These are phyloP conservation scores for Celastrina argiolus DNA, from an alignment of 2,888 invertebrate genomes.

Conservation along the genomic window DNA sequence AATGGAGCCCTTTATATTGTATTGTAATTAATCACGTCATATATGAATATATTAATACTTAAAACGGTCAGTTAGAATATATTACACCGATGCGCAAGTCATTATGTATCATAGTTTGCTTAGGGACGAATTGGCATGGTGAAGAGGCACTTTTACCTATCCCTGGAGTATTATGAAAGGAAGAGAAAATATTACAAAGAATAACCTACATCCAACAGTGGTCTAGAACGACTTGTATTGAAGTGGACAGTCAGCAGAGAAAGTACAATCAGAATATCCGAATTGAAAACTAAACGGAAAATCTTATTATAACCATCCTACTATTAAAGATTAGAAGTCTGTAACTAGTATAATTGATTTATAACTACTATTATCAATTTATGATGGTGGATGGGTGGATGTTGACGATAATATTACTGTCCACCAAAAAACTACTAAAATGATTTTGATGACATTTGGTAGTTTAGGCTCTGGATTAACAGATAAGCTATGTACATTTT, in stretches of 20 bases:
- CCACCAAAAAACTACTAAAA: too few species aligned
- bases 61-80: slow-evolving; percentile 15
- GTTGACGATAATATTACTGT: too few species aligned
- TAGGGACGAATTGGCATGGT: background rate
- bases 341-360: too few species aligned
- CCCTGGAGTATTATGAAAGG: slow-evolving; percentile 1
- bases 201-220: background rate
- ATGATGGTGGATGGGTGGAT: too few species aligned
- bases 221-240: background rate
- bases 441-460: too few species aligned
- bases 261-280: too few species aligned
- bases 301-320: too few species aligned
- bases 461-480: too few species aligned
- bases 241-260: background rate
- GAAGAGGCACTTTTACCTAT: background rate
- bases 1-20: slow-evolving; percentile 42
- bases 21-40: slow-evolving; percentile 18
- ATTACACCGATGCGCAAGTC: background rate
- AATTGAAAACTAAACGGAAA: background rate
- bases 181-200: background rate
- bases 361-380: too few species aligned
- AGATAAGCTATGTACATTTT: too few species aligned
- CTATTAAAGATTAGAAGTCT: too few species aligned
- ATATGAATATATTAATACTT: slow-evolving; percentile 15
- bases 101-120: background rate